Base-by-base conservation (phyloP, 2,888 invertebrate species). In the Lamproptera curius region DNA sequence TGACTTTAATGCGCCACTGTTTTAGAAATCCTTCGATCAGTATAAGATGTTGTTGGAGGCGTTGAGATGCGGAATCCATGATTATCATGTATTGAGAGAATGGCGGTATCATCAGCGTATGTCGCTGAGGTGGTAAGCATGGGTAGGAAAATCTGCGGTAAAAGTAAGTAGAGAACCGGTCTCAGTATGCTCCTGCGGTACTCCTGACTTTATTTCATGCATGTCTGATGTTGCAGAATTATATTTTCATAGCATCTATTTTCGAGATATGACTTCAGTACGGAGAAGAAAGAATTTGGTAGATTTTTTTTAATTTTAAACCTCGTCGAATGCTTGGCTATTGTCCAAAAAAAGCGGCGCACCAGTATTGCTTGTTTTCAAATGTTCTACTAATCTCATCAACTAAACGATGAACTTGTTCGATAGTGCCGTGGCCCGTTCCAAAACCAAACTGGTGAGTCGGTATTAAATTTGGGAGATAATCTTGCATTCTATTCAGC, bases 361-460 rank as follows among this genome's bases (percentile, higher is more conserved):
- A 51, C 23, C 53, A 55, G 11, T 50, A 53, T 16, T 26, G 1
- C 26, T 50, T 50, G 9, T 42, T 42, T 42, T 56, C 53, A 0
- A 56, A 16, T 1, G 36, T 9, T 13, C 42, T 11, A 9, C 42
- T 26, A 1, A 54, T 54, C 2, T 14, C 37, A 11, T 56, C 51
- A 1, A 36, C 31, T 0, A 56, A 2, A 5, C 56, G 44, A 34
- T 52, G 55, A 0, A 55, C 35, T 39, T 52, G 51, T 23, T 55
- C 52, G 8, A 45, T 38, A 1, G 53, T 53, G 1, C n/a, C n/a
- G n/a, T n/a, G n/a, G n/a, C n/a, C n/a, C 15, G 42, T 31, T 2
- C 51, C 14, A n/a, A 55, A 55, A 2, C 55, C 51, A 41, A 55
- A 53, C 40, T 55, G 52, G 14, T 55, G 51, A 2, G 9, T 31